Evolutionary conservation across 2,888 invertebrate genomes (phyloP).

Genomic region (Drosophila crucigera): DNA sequence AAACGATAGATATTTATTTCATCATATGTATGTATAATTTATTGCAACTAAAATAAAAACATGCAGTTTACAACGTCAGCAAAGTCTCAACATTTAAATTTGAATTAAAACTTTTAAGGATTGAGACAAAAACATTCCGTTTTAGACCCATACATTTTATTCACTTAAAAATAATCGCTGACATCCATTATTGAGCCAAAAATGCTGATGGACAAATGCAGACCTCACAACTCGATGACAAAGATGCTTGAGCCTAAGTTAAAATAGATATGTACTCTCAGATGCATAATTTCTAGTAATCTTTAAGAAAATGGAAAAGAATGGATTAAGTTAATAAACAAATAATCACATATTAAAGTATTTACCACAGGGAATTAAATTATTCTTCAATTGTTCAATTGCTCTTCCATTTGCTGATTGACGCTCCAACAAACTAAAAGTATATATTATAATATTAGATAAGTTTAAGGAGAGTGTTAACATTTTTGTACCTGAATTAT

Average conservation of each 20-base stretch:
- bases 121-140: neutral
- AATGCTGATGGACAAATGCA: neutral
- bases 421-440: neutral
- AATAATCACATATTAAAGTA: too few relatives aligned
- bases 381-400: neutral
- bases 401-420: neutral
- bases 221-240: neutral
- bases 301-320: neutral
- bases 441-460: neutral
- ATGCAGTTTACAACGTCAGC: neutral
- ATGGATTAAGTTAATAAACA: neutral
- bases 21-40: neutral
- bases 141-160: neutral
- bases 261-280: constrained; percentile 9
- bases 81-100: neutral
- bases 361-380: constrained; percentile 11
- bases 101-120: neutral
- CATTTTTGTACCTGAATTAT: neutral
- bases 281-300: constrained; percentile 1
- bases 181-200: neutral
- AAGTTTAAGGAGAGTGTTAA: neutral
- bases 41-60: neutral
- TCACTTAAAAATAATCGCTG: neutral
- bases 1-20: neutral
- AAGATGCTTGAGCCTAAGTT: neutral